Evolutionary conservation across 2,113 vertebrate genomes (phyloP).

Genomic region (Pomatorhinus ruficollis): DNA sequence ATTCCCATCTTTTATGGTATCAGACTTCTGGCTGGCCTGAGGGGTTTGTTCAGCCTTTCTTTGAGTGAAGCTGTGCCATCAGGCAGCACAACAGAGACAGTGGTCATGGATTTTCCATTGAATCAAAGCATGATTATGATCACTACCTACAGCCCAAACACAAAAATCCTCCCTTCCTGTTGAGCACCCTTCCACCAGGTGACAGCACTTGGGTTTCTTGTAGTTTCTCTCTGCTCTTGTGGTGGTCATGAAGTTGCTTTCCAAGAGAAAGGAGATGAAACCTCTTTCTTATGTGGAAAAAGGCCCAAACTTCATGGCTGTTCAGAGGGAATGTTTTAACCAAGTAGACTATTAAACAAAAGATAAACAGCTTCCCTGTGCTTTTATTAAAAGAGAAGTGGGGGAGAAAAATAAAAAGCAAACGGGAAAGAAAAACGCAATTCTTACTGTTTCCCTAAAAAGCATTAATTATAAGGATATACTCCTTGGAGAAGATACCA

Average conservation of each 20-base stretch:
- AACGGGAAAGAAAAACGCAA: neutral
- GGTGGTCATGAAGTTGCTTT: neutral
- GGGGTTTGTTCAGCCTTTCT: neutral
- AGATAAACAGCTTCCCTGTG: neutral
- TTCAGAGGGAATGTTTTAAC: neutral
- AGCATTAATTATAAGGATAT: neutral
- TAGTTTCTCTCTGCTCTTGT: neutral
- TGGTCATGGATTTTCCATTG: neutral
- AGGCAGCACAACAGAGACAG: neutral
- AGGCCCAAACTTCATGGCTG: neutral
- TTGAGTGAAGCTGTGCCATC: neutral
- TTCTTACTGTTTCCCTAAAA: neutral
- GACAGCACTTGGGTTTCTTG: neutral
- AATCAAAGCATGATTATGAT: neutral
- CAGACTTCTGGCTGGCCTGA: neutral
- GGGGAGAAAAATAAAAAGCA: too few species aligned
- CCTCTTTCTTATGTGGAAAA: neutral
- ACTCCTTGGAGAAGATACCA: neutral
- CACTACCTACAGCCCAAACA: neutral
- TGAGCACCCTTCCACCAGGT: neutral
- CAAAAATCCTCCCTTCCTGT: neutral
- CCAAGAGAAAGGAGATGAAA: neutral
- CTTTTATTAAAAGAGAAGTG: neutral
- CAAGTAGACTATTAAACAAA: neutral
- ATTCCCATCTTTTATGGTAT: neutral